Base-by-base conservation (phyloP, 1,140 invertebrate species). In the Coelopa frigida region DNA sequence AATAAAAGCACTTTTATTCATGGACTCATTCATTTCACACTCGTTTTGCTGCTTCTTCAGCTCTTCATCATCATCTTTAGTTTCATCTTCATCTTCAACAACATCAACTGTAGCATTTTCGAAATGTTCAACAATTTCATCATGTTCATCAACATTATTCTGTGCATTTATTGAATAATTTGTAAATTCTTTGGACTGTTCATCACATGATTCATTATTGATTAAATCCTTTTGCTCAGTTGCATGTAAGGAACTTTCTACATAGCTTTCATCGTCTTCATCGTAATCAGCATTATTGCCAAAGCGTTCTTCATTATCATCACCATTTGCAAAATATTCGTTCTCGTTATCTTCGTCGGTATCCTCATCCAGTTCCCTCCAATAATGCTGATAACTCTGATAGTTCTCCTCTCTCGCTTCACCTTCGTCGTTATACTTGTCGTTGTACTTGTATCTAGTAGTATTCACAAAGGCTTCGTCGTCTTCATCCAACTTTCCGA, bases 401-500 rank as follows among this genome's bases (percentile, higher is more conserved):
- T 53, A 26, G 20, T 15, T n/a, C 38, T 44, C 21, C 32, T 49
- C 53, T 11, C 44, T 48, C n/a, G 10, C 39, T 15, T 46, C 55
- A 23, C n/a, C 44, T 10, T 57, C 17, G 23, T 32, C 18, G 7
- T n/a, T n/a, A n/a, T n/a, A n/a, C n/a, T n/a, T n/a, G n/a, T n/a
- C n/a, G n/a, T n/a, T n/a, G n/a, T n/a, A n/a, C n/a, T n/a, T n/a
- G n/a, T n/a, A n/a, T n/a, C n/a, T n/a, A n/a, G n/a, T n/a, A n/a
- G n/a, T n/a, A n/a, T n/a, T n/a, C n/a, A n/a, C n/a, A n/a, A n/a
- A n/a, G n/a, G 54, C 1, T 48, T 64, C 61, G 15, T 57, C 61
- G 18, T 64, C 56, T 6, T 64, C 61, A 29, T 65, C 61, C 8
- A 65, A 46, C 5, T 59, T 55, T 5, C 59, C 61, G 50, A 65